Evolutionary conservation across 2,113 vertebrate species (phyloP).

Genomic region (Nesoenas mayeri): DNA sequence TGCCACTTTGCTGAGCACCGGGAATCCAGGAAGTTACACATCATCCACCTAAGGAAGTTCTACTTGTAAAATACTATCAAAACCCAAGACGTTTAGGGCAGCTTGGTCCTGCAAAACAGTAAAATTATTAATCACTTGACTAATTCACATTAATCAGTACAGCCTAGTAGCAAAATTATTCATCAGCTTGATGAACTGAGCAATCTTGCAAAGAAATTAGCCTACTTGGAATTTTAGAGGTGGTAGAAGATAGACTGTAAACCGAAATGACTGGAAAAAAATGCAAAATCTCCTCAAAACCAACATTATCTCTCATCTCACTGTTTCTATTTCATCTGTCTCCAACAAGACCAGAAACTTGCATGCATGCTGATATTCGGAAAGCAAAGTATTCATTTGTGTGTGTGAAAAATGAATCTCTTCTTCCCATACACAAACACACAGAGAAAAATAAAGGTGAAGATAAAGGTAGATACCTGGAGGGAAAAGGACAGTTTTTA

Average conservation of each 20-base stretch:
- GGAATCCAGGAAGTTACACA: constrained; percentile 27
- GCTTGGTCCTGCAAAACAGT: constrained; percentile 49
- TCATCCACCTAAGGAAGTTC: constrained; percentile 53
- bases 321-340: neutral
- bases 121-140: constrained; percentile 73
- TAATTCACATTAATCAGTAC: constrained; percentile 73
- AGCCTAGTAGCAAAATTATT: constrained; percentile 58
- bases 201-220: constrained; percentile 60
- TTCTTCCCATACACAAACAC: neutral
- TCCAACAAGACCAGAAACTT: neutral
- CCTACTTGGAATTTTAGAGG: constrained; percentile 64
- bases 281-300: constrained; percentile 6
- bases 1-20: constrained; percentile 10
- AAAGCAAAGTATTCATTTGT: neutral
- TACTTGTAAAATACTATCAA: constrained; percentile 53
- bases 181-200: constrained; percentile 71
- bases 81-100: constrained; percentile 40
- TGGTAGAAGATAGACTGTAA: neutral
- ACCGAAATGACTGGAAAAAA: constrained; percentile 1
- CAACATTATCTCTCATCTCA: neutral
- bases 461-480: neutral
- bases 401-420: neutral
- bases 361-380: fast-evolving
- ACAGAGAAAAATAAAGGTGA: neutral
- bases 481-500: neutral